These are phyloP conservation scores for Ectobius pallidus DNA, from an alignment of 2,888 invertebrate genomes.

Conservation along the genomic window DNA sequence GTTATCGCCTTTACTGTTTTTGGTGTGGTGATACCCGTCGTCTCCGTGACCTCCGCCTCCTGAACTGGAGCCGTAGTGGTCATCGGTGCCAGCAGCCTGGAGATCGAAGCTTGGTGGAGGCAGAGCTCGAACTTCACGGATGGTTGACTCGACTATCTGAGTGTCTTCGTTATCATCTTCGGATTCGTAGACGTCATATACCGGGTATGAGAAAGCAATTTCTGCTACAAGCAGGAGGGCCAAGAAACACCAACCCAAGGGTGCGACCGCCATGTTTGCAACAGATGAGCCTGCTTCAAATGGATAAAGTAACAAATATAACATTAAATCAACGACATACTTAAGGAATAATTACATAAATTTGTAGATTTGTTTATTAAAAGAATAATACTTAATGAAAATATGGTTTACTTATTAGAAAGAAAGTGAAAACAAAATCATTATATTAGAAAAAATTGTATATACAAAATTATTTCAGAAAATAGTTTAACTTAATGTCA, in stretches of 20 bases:
- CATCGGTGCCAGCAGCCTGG: slow-evolving; percentile 31
- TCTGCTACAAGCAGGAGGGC: neutral
- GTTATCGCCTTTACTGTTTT: slow-evolving; percentile 65
- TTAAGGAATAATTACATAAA: no score
- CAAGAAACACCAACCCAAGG: neutral
- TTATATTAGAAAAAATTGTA: no score
- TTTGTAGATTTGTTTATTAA: no score
- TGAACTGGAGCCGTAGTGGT: neutral
- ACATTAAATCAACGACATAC: no score
- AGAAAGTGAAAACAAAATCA: no score
- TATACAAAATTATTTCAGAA: no score
- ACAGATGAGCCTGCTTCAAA: no score
- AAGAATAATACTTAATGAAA: no score
- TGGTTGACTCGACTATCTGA: slow-evolving; percentile 26
- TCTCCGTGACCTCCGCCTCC: slow-evolving; percentile 65
- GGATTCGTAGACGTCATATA: neutral
- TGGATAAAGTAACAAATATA: no score
- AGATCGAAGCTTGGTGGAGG: slow-evolving; percentile 31
- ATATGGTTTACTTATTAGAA: no score
- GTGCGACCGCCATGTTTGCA: neutral
- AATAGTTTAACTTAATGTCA: no score
- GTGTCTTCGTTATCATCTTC: slow-evolving; percentile 2
- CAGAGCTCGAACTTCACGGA: slow-evolving; percentile 31
- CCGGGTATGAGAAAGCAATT: neutral
- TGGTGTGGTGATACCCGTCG: slow-evolving; percentile 69